Conservation (phyloP, 92 coral and sea anemone genomes). For the Scolanthus callimorphus region DNA sequence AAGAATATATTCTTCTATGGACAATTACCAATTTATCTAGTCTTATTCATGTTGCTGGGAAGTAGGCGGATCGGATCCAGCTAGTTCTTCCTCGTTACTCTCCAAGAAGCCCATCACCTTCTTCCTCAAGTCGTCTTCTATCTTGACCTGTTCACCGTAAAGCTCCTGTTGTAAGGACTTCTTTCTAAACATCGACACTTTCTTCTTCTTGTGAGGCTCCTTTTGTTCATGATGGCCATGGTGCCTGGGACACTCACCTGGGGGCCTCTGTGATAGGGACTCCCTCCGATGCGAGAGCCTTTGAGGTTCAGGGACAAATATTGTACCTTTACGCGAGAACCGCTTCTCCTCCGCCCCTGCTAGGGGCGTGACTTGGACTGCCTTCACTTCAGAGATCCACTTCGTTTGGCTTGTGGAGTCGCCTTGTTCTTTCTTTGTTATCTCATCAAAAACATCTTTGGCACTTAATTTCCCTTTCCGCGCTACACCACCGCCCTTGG, state of each 20-base stretch:
- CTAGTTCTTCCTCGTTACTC: no score
- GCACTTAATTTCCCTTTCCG: no score
- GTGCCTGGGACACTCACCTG: conserved; percentile 11
- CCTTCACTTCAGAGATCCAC: background rate
- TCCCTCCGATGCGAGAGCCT: background rate
- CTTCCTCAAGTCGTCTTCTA: conserved; percentile 25
- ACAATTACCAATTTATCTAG: no score
- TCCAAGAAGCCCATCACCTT: conserved; percentile 16
- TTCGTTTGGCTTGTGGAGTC: background rate
- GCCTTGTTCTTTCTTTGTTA: background rate
- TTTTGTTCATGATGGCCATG: conserved; percentile 8
- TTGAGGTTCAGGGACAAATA: background rate
- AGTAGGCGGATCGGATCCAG: no score
- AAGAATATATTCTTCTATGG: no score
- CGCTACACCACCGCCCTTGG: background rate
- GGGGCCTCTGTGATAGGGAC: background rate
- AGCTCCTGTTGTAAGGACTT: background rate
- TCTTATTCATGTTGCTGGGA: no score
- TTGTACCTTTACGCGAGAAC: background rate
- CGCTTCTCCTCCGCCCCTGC: background rate
- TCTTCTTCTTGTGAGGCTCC: background rate
- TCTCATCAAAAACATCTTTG: no score
- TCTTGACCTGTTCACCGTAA: conserved; percentile 7
- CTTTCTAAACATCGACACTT: conserved; percentile 10
- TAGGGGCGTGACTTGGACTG: no score